Evolutionary conservation across 1,140 invertebrate species (phyloP).

Genomic region (Ridgeia piscesae): DNA sequence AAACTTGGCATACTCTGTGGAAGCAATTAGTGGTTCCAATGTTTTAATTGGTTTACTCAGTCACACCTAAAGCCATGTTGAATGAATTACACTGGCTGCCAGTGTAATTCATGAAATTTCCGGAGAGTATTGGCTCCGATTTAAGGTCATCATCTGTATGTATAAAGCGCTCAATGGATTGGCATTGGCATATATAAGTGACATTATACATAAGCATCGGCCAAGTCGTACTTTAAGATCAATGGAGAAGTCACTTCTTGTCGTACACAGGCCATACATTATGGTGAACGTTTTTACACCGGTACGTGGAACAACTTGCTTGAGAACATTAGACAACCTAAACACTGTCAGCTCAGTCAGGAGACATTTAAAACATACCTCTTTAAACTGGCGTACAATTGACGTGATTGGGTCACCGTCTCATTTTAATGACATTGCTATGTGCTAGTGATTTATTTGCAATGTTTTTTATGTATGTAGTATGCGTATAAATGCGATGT

Average conservation of each 20-base stretch:
- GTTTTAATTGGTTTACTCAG: neutral
- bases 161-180: conserved; percentile 51
- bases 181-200: conserved; percentile 23
- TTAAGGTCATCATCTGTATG: conserved; percentile 14
- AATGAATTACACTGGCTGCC: neutral
- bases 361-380: no score
- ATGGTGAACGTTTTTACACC: neutral
- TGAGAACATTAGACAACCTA: neutral
- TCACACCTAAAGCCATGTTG: neutral
- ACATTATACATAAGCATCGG: neutral
- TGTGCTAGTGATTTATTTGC: no score
- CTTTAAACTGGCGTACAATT: no score
- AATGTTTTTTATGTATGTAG: no score
- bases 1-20: neutral
- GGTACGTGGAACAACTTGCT: neutral
- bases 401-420: no score
- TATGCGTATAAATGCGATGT: no score
- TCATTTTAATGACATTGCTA: no score
- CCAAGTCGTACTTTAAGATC: neutral
- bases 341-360: no score
- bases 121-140: no score
- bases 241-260: neutral
- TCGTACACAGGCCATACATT: neutral
- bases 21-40: neutral
- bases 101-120: no score